A percentile compares a stretch with the other conserved stretches of the same genome.
Conservation (phyloP, 2,888 invertebrate genomes). For the Cephus rjabovi region DNA sequence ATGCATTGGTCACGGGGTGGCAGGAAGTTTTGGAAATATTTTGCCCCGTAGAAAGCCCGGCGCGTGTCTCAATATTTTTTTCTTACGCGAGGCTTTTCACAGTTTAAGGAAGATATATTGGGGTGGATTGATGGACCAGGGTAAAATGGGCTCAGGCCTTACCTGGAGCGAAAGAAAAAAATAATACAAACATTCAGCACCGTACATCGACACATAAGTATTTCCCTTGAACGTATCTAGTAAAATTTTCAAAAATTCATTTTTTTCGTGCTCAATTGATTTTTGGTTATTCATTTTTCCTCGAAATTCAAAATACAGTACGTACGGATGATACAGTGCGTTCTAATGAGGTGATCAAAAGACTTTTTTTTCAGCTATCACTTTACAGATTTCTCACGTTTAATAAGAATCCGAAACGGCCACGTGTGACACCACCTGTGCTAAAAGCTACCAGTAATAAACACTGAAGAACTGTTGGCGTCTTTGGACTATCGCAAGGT, state of each 20-base stretch:
- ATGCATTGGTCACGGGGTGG: conserved; percentile 51
- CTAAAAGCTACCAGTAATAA: not conserved
- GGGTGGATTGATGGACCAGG: not conserved
- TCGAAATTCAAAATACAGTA: too few species aligned
- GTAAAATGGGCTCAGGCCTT: not conserved
- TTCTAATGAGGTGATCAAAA: too few species aligned
- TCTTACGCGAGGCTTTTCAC: conserved; percentile 40
- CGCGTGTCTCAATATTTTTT: conserved; percentile 58
- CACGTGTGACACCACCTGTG: not conserved
- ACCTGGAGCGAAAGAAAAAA: not conserved
- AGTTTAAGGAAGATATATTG: conserved; percentile 48
- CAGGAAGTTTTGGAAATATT: conserved; percentile 61
- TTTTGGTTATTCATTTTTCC: not conserved
- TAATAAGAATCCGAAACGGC: not conserved
- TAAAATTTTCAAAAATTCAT: not conserved
- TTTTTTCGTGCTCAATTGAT: not conserved
- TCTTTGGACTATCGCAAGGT: conserved; percentile 44
- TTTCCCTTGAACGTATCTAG: not conserved
- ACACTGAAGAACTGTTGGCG: conserved; percentile 14
- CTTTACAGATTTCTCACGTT: not conserved
- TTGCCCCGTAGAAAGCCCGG: conserved; percentile 37
- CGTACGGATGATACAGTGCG: too few species aligned
- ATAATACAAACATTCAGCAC: not conserved
- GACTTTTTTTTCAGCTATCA: not conserved
- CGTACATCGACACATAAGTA: not conserved